Percentiles rank a stretch among this genome's conserved stretches.
phyloP scores from a whole-genome alignment of 2,797 vertebrate species.

The Macroramphosus scolopax region DNA sequence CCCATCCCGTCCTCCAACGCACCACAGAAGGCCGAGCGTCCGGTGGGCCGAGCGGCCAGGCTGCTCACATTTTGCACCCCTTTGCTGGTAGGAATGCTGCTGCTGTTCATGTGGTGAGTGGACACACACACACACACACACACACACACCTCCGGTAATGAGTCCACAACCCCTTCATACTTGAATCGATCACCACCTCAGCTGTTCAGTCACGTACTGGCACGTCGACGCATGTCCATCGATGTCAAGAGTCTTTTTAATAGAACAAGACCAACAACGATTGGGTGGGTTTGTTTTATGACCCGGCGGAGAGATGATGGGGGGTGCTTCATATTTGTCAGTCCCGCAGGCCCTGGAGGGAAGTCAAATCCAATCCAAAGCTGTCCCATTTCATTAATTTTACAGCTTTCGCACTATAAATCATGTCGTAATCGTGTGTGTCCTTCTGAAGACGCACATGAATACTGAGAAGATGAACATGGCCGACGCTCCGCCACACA shows the following conservation, averaged over 20 bases:
- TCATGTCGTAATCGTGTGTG: slow-evolving; percentile 6
- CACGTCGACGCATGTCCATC: slow-evolving; percentile 31
- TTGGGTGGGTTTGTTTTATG: slow-evolving; percentile 37
- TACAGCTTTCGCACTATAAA: slow-evolving; percentile 25
- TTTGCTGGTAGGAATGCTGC: slow-evolving; percentile 72
- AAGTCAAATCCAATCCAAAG: slow-evolving; percentile 27
- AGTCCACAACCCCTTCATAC: slow-evolving; percentile 18
- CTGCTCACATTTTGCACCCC: slow-evolving; percentile 64
- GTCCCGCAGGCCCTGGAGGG: slow-evolving; percentile 14
- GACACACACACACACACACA: slow-evolving; percentile 14
- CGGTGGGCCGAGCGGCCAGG: slow-evolving; percentile 64
- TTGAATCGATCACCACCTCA: slow-evolving; percentile 37
- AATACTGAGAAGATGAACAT: slow-evolving; percentile 5
- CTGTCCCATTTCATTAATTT: slow-evolving; percentile 33
- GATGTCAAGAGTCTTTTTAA: slow-evolving; percentile 31
- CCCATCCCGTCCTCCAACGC: slow-evolving; percentile 79
- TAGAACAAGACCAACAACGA: slow-evolving; percentile 27
- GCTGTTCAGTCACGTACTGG: slow-evolving; percentile 31
- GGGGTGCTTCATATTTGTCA: too few species aligned
- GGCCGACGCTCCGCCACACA: too few species aligned
- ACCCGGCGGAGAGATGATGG: slow-evolving; percentile 9
- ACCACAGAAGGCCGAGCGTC: slow-evolving; percentile 68
- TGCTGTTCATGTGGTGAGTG: slow-evolving; percentile 70
- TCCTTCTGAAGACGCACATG: slow-evolving; percentile 8
- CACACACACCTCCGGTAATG: slow-evolving; percentile 3